phyloP scores from a whole-genome alignment of 2,797 vertebrate species.

The Merluccius polli region DNA sequence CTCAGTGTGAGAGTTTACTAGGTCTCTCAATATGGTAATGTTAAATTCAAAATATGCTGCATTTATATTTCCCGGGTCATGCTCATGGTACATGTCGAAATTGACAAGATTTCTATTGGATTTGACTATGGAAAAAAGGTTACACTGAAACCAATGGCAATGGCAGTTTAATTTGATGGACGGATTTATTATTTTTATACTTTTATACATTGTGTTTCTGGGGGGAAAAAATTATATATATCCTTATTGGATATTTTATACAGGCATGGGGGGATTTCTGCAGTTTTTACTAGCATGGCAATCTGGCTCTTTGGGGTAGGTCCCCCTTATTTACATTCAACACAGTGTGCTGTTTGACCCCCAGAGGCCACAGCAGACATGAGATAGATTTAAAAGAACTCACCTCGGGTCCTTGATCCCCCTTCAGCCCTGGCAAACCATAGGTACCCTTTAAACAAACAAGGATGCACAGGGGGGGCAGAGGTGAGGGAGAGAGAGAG shows the following conservation, averaged over 20 bases:
- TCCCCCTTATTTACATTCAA: constrained; percentile 10
- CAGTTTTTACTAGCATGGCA: background rate
- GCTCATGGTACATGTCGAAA: background rate
- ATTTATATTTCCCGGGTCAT: background rate
- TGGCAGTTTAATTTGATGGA: background rate
- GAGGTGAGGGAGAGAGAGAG: constrained; percentile 29
- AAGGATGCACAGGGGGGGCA: background rate
- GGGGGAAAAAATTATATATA: no score
- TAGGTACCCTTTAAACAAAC: constrained; percentile 76
- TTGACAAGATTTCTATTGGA: background rate
- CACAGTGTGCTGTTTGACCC: background rate
- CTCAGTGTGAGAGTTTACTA: background rate
- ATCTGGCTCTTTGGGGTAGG: background rate
- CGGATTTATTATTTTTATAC: background rate
- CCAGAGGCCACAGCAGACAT: constrained; percentile 2
- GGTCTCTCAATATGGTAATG: background rate
- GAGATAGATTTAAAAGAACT: constrained; percentile 28
- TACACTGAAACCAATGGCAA: background rate
- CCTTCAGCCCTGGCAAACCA: constrained; percentile 79
- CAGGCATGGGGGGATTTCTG: background rate
- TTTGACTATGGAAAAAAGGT: background rate
- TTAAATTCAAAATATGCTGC: background rate
- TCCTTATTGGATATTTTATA: background rate
- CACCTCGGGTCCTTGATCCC: constrained; percentile 83
- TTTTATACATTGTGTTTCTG: background rate